Evolutionary conservation across 2,113 vertebrate genomes (phyloP).

Genomic region (Hippopotamus amphibius): DNA sequence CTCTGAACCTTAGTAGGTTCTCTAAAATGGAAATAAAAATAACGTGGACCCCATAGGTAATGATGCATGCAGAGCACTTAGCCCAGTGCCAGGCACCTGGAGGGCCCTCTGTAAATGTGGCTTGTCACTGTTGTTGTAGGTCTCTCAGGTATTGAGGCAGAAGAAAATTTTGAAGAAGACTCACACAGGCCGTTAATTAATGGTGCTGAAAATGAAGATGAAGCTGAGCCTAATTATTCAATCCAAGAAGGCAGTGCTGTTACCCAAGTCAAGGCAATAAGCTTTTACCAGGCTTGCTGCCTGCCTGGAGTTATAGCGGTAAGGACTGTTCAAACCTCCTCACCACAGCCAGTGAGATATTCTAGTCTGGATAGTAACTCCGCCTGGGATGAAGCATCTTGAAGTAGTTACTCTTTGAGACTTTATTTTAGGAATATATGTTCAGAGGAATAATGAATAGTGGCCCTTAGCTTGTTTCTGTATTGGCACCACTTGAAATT

Average conservation of each 20-base stretch:
- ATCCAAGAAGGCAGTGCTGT: conserved; percentile 83
- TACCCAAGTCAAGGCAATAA: conserved; percentile 86
- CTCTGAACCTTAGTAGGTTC: not conserved
- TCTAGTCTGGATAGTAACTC: rapidly evolving
- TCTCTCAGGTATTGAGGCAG: conserved; percentile 87
- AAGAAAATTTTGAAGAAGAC: conserved; percentile 86
- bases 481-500: not conserved
- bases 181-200: conserved; percentile 93
- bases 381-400: not conserved
- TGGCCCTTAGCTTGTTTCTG: not conserved
- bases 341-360: rapidly evolving
- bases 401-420: not conserved
- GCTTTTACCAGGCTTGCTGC: conserved; percentile 95
- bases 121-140: conserved; percentile 67
- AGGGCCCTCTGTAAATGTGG: not conserved
- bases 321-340: conserved; percentile 72
- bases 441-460: not conserved
- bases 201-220: conserved; percentile 87
- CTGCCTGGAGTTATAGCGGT: conserved; percentile 96
- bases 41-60: rapidly evolving
- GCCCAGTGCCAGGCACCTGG: not conserved
- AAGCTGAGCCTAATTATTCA: conserved; percentile 85
- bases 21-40: not conserved
- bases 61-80: not conserved
- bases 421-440: not conserved